Evolutionary conservation across 2,113 vertebrate genomes (phyloP), one percentile per base, ranked within the genome.

Genomic region (Axis porcinus): DNA sequence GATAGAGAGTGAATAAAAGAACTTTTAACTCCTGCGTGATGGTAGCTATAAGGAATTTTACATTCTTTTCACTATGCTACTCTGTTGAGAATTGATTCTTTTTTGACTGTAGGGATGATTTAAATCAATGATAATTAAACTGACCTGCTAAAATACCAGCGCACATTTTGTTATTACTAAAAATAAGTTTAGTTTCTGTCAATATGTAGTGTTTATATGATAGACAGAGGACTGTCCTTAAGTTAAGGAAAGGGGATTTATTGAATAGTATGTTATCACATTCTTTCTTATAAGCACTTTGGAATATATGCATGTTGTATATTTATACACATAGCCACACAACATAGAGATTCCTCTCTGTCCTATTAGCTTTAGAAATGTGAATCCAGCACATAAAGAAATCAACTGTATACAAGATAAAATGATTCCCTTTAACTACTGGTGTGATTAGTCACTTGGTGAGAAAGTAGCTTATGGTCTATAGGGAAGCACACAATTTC

Each of bases 401-500:
- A 96, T 96, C 83, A 83, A 55, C 90, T 97, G 86, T 47, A 8
- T 89, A 87, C 54, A 70, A 90, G 45, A 79, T 60, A 64, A 83
- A 50, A 90, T 79, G 36, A 86, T 95, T 96, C 79, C 84, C 30
- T 97, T 97, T 96, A 97, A 88, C 67, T 85, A 67, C 33, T 78
- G 19, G 33, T 78, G 43, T 5, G 33, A 97, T 96, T 15, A 97
- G 95, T 98, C 95, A 96, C 64, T 97, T 98, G 97, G 95, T 96
- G 70, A 96, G 92, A 97, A 96, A 98, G 97, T 30, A 85, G 87
- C 94, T 95, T 52, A 82, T 91, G 95, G 74, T 97, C 98, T 98
- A 30, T 57, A 74, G 79, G 95, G 89, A 97, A 98, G 95, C 60
- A 92, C 97, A 97, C 98, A 98, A 97, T 98, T 98, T 98, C 98